Conservation (phyloP, 2,113 vertebrate species). For the Menura novaehollandiae region DNA sequence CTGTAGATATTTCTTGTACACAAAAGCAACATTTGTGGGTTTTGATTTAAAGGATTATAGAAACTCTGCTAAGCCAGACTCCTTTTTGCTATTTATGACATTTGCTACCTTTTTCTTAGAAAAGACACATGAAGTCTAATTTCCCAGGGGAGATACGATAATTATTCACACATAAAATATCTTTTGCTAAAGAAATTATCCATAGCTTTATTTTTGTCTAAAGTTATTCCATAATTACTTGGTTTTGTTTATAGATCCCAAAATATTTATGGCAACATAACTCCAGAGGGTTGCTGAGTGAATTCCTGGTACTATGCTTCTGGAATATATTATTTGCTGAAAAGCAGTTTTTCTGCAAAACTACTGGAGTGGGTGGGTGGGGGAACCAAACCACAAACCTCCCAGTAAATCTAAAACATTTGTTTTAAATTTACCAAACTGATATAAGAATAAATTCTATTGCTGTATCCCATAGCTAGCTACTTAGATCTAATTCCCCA, state of each 20-base stretch:
- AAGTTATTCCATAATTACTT: background rate
- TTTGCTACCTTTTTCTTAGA: background rate
- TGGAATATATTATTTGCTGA: background rate
- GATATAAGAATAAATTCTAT: background rate
- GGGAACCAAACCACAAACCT: background rate
- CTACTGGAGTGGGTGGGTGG: background rate
- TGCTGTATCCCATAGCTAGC: background rate
- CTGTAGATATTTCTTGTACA: background rate
- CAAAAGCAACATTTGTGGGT: background rate
- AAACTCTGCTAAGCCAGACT: background rate
- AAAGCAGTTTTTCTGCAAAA: background rate
- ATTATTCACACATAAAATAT: background rate
- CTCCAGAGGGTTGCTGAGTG: background rate
- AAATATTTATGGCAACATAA: background rate
- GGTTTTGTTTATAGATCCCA: background rate
- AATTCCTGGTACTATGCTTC: background rate
- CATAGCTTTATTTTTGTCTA: background rate
- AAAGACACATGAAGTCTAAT: background rate
- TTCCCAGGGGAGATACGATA: background rate
- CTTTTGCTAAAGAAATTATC: background rate
- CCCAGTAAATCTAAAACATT: background rate
- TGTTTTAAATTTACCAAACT: background rate
- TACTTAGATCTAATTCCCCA: background rate
- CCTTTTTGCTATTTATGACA: background rate
- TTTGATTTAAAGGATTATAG: background rate